Evolutionary conservation across 2,888 invertebrate genomes (phyloP).

Genomic region (Oscheius sp.): DNA sequence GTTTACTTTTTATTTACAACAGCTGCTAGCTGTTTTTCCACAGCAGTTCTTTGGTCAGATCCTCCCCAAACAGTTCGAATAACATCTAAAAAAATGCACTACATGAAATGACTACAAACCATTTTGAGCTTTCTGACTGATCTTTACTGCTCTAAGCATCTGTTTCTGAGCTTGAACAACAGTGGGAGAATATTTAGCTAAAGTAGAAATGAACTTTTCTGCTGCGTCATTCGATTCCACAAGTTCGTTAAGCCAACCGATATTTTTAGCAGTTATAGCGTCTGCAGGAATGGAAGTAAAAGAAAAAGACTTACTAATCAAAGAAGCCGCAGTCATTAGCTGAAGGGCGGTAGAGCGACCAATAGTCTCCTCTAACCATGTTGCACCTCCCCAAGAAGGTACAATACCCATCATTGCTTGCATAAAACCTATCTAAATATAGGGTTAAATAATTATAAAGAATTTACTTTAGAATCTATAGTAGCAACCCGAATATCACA

Average conservation of each 20-base stretch:
- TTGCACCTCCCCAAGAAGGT: constrained; percentile 53
- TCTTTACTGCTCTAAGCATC: constrained; percentile 41
- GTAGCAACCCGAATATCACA: constrained; percentile 49
- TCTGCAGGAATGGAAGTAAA: not conserved
- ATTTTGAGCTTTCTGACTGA: constrained; percentile 23
- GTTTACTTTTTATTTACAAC: constrained; percentile 39
- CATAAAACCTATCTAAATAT: constrained; percentile 41
- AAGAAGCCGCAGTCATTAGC: constrained; percentile 20
- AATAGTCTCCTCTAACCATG: constrained; percentile 34
- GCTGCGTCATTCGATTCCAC: constrained; percentile 43
- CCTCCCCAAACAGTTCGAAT: constrained; percentile 42
- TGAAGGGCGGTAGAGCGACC: constrained; percentile 26
- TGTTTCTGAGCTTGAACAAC: constrained; percentile 45
- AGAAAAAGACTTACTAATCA: not conserved
- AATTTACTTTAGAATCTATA: constrained; percentile 28
- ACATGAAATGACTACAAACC: not conserved
- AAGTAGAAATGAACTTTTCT: constrained; percentile 36
- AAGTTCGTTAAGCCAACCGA: constrained; percentile 43
- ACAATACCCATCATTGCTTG: constrained; percentile 50
- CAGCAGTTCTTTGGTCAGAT: constrained; percentile 38
- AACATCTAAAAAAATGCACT: constrained; percentile 21
- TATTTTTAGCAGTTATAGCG: constrained; percentile 35
- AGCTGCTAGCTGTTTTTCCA: constrained; percentile 41
- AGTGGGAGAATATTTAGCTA: constrained; percentile 28
- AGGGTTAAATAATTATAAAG: not conserved